Percentiles rank a stretch among this genome's conserved stretches.
Evolutionary conservation across 2,113 vertebrate genomes (phyloP).

Genomic region (Scopus umbretta): DNA sequence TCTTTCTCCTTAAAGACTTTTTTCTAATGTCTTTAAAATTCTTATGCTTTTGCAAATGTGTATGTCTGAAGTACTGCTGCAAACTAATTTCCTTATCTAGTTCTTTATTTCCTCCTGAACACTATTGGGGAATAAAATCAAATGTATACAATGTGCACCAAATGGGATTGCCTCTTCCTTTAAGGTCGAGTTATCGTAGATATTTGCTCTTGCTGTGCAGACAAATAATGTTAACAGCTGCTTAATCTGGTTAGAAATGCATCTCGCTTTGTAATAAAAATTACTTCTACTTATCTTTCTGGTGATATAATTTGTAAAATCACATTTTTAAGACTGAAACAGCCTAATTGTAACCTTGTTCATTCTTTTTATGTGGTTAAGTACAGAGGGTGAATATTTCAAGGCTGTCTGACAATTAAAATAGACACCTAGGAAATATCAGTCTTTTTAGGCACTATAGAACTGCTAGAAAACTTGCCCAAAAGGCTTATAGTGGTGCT

Average conservation of each 20-base stretch:
- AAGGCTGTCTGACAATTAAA: neutral
- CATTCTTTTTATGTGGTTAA: neutral
- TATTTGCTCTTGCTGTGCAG: slow-evolving; percentile 52
- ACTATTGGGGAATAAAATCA: neutral
- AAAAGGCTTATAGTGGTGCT: neutral
- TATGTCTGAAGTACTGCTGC: slow-evolving; percentile 7
- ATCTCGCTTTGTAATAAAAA: slow-evolving; percentile 75
- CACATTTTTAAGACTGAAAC: slow-evolving; percentile 57
- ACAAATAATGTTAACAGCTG: slow-evolving; percentile 65
- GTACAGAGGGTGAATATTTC: neutral
- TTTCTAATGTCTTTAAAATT: neutral
- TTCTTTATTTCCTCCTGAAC: slow-evolving; percentile 5
- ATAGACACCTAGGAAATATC: neutral
- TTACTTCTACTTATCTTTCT: slow-evolving; percentile 68
- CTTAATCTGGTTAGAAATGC: slow-evolving; percentile 74
- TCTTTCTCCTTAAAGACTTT: neutral
- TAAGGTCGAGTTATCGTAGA: slow-evolving; percentile 26
- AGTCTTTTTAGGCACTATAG: neutral
- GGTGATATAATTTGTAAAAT: slow-evolving; percentile 60
- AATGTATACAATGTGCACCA: neutral
- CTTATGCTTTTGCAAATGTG: neutral
- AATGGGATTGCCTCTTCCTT: slow-evolving; percentile 12
- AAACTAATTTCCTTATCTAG: slow-evolving; percentile 48
- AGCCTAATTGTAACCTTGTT: neutral
- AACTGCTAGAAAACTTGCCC: neutral